Base-by-base conservation (phyloP, 2,113 vertebrate genomes). In the Ovibos moschatus region DNA sequence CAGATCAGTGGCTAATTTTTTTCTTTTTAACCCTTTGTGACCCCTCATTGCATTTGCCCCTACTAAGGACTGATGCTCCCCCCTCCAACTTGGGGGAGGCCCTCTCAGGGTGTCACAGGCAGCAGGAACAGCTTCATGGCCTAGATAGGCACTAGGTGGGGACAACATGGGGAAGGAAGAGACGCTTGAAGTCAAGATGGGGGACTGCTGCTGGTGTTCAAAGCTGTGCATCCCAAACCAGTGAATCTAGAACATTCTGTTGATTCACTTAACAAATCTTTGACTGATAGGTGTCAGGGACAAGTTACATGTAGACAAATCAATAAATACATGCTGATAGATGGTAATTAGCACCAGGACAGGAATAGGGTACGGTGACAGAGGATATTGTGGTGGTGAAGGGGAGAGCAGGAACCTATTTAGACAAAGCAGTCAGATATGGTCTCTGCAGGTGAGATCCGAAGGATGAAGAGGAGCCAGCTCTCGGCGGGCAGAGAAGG, bases 201-300 rank as follows among this genome's bases (percentile, higher is more conserved):
- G 78, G 40, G 82, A 30, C 15, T n/a, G 81, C 81, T 47, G 21
- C n/a, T 58, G 8, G 88, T 13, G 6, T 36, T 60, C 85, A 81
- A 71, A 64, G 19, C 64, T 78, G 82, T 64, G 50, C 0, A 0
- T 21, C 40, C 36, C 53, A 60, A 71, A 76, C 91, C 67, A 8
- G 47, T 62, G 71, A 83, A 74, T 88, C 93, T 82, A 36, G 78
- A 83, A 91, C 87, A 82, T 71, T 88, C 40, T 16, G 57, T 53
- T 4, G 11, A 43, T 62, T 91, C 78, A 89, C 43, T 96, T 67
- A 93, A 94, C 55, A 84, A 87, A 64, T 92, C 88, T 83, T 97
- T 95, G 58, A 13, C 50, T 91, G 83, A 21, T 28, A 57, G 53
- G 27, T 82, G 53, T 91, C 91, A 94, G 87, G 83, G 85, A 91